Conservation (phyloP, 2,113 vertebrate genomes). For the Glaucomys volans region DNA sequence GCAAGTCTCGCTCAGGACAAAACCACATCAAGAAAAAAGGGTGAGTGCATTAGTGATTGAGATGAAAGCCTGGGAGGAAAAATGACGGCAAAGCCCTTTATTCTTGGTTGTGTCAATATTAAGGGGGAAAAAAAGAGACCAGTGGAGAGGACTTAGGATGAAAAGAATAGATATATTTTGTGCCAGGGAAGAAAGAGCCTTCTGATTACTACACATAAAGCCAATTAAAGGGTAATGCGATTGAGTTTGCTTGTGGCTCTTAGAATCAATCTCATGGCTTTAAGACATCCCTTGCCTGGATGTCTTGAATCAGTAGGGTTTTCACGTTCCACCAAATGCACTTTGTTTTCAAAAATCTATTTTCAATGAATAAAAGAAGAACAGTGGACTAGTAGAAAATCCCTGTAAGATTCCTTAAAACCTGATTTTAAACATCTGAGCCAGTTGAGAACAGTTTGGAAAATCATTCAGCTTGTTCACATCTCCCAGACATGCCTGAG, state of each 20-base stretch:
- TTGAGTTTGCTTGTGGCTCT: constrained; percentile 61
- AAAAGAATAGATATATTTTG: constrained; percentile 56
- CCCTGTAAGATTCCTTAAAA: constrained; percentile 35
- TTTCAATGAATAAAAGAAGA: constrained; percentile 5
- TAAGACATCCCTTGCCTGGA: neutral
- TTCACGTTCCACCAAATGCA: neutral
- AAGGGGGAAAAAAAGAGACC: neutral
- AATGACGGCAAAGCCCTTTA: neutral
- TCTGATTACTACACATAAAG: constrained; percentile 63
- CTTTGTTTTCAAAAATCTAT: constrained; percentile 46
- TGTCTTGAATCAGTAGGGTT: neutral
- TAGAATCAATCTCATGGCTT: constrained; percentile 49
- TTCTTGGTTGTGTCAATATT: constrained; percentile 29
- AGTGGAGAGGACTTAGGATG: neutral
- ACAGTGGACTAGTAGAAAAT: neutral
- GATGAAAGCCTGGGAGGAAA: constrained; percentile 13
- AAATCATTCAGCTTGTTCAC: constrained; percentile 4
- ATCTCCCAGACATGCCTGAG: constrained; percentile 2
- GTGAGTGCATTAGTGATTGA: neutral
- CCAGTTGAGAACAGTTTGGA: neutral
- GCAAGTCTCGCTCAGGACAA: neutral
- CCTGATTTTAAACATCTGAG: neutral
- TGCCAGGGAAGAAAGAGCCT: constrained; percentile 38
- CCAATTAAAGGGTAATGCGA: constrained; percentile 70
- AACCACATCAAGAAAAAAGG: neutral